Evolutionary conservation across 2,113 vertebrate genomes (phyloP).

Genomic region (Vireo altiloquus): DNA sequence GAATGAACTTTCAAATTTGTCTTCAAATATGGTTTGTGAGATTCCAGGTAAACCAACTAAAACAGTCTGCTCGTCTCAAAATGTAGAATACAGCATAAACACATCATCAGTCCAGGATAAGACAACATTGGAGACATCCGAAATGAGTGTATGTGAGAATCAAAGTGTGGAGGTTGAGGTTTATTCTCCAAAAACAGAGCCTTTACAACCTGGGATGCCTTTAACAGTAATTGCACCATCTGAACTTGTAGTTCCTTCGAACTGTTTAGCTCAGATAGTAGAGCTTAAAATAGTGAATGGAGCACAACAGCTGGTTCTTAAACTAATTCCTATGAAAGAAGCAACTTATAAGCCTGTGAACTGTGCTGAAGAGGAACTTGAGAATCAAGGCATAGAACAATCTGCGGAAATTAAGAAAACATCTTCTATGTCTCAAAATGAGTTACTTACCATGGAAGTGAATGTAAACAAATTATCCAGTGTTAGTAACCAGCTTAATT

Average conservation of each 20-base stretch:
- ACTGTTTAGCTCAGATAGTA: constrained; percentile 90
- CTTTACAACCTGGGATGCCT: constrained; percentile 81
- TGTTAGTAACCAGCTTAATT: not conserved
- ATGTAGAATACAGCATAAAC: constrained; percentile 22
- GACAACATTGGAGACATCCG: not conserved
- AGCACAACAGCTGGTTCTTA: constrained; percentile 87
- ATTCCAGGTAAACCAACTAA: not conserved
- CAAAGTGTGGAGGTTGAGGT: constrained; percentile 79
- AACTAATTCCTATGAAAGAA: constrained; percentile 80
- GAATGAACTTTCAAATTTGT: not conserved
- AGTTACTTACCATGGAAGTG: not conserved
- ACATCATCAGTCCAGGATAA: constrained; percentile 32
- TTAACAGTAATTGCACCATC: constrained; percentile 87
- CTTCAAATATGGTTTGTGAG: constrained; percentile 14
- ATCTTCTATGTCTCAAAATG: not conserved
- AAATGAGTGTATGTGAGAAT: constrained; percentile 39
- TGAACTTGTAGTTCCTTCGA: constrained; percentile 85
- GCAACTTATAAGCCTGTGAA: not conserved
- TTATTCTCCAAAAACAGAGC: constrained; percentile 76
- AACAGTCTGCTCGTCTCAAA: not conserved
- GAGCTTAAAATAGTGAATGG: constrained; percentile 91
- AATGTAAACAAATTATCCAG: constrained; percentile 32
- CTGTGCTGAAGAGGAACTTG: not conserved
- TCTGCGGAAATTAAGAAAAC: not conserved
- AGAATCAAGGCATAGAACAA: not conserved